Conservation (phyloP, 2,113 vertebrate genomes). For the Egretta garzetta region DNA sequence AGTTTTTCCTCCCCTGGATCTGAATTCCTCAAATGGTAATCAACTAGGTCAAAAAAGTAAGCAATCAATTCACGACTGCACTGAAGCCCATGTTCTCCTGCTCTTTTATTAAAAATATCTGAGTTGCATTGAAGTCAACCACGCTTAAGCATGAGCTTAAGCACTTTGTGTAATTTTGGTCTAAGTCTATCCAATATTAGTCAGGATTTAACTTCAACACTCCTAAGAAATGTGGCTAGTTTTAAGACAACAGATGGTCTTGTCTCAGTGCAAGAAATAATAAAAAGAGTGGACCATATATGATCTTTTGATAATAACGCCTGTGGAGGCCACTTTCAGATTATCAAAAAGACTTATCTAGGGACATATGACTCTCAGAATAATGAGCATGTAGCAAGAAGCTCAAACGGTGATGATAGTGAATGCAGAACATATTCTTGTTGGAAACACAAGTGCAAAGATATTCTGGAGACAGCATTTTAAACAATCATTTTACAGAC, state of each 20-base stretch:
- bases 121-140: not conserved
- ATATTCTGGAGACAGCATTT: not conserved
- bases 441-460: not conserved
- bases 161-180: not conserved
- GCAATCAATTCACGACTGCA: not conserved
- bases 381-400: not conserved
- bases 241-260: not conserved
- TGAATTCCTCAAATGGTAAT: not conserved
- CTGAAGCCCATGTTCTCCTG: not conserved
- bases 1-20: not conserved
- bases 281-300: not conserved
- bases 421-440: not conserved
- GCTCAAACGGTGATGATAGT: not conserved
- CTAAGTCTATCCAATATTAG: not conserved
- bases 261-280: not conserved
- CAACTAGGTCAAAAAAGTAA: not conserved
- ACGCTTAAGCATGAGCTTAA: not conserved
- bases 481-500: not conserved
- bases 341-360: not conserved
- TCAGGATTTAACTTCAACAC: not conserved
- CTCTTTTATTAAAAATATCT: not conserved
- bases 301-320: not conserved
- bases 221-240: not conserved
- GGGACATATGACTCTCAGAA: not conserved
- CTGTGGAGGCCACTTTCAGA: not conserved